These are phyloP conservation scores for Reinhardtius hippoglossoides DNA, from an alignment of 2,113 vertebrate species.

Conservation along the genomic window DNA sequence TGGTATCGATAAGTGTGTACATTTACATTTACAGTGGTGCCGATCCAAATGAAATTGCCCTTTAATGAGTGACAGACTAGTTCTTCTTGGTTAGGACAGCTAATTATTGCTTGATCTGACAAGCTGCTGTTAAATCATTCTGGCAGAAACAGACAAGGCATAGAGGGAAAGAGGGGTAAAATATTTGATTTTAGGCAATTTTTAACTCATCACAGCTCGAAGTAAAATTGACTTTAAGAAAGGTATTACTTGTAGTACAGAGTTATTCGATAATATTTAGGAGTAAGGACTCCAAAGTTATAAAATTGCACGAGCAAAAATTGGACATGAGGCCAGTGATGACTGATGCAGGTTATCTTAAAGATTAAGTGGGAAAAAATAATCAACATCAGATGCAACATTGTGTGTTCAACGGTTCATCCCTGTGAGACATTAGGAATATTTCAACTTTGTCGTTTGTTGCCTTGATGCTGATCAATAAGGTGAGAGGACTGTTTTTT, in stretches of 20 bases:
- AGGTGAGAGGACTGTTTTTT: not conserved
- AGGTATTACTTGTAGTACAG: not conserved
- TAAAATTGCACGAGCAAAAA: not conserved
- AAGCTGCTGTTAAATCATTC: not conserved
- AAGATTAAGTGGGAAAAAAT: not conserved
- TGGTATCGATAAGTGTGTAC: too few species aligned
- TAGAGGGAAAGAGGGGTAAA: not conserved
- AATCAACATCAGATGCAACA: not conserved
- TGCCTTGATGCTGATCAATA: not conserved
- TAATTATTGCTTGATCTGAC: too few species aligned
- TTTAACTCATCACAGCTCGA: not conserved
- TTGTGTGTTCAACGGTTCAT: not conserved
- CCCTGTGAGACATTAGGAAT: not conserved
- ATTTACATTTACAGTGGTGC: too few species aligned
- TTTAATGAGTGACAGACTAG: too few species aligned
- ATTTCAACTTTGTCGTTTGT: conserved; percentile 3
- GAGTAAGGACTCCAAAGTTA: not conserved
- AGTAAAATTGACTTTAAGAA: not conserved
- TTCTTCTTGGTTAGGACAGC: not conserved
- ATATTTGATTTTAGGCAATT: not conserved
- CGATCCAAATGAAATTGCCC: too few species aligned
- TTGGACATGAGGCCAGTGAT: not conserved
- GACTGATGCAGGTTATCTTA: not conserved
- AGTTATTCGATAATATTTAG: not conserved
- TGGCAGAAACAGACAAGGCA: not conserved